A percentile compares a stretch with the other conserved stretches of the same genome.
Conservation (phyloP, 2,797 vertebrate species). For the Macropus fuliginosus region DNA sequence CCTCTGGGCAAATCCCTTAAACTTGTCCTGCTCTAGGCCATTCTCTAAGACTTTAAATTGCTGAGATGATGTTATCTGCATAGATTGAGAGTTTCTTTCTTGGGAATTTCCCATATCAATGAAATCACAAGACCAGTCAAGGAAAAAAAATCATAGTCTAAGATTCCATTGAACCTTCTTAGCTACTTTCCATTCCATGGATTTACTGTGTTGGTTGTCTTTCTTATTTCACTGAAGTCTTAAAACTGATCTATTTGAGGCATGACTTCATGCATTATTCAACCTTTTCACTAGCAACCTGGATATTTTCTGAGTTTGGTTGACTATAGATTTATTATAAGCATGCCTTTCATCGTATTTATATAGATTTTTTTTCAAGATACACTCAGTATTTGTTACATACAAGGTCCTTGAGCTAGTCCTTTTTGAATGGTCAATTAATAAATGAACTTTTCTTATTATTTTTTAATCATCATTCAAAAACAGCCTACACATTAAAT, state of each 20-base stretch:
- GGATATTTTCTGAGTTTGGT: background rate
- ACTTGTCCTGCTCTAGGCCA: background rate
- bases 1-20: background rate
- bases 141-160: background rate
- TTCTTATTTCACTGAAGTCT: constrained; percentile 22
- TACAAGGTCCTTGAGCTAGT: background rate
- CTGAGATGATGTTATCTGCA: background rate
- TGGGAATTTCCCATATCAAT: background rate
- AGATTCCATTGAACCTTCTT: background rate
- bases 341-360: background rate
- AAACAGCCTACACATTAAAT: background rate
- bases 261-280: constrained; percentile 41
- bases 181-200: constrained; percentile 29
- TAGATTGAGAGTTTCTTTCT: background rate
- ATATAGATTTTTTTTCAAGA: constrained; percentile 17
- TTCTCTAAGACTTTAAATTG: background rate
- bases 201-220: constrained; percentile 34
- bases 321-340: background rate
- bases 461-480: background rate
- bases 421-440: constrained; percentile 28
- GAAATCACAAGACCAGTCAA: background rate
- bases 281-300: constrained; percentile 30
- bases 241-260: constrained; percentile 27
- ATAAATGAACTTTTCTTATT: constrained; percentile 28
- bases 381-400: background rate